phyloP scores from a whole-genome alignment of 1,140 invertebrate species.

The Drosophila trapezifrons region DNA sequence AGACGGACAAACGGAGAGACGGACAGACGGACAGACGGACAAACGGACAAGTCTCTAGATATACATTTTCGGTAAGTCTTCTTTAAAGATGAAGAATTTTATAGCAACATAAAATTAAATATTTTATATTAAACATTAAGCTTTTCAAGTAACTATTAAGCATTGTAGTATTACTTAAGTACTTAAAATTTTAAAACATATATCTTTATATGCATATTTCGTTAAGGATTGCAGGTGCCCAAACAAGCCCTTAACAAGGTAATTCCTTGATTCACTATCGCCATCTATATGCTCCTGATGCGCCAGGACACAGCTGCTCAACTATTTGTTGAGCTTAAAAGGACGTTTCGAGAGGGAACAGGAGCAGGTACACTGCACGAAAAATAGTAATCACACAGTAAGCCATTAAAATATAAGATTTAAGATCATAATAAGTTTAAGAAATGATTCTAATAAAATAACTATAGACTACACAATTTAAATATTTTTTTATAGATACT shows the following conservation, averaged over 20 bases:
- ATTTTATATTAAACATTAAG: too few relatives aligned
- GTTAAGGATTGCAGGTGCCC: conserved; percentile 35
- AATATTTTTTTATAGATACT: neutral
- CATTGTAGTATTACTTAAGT: neutral
- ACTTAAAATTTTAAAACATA: neutral
- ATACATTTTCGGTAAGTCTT: too few relatives aligned
- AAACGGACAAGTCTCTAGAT: too few relatives aligned
- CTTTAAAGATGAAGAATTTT: too few relatives aligned
- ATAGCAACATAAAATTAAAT: too few relatives aligned
- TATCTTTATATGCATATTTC: neutral
- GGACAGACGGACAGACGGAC: too few relatives aligned
- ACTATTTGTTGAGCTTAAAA: conserved; percentile 76
- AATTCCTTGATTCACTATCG: conserved; percentile 22
- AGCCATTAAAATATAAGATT: neutral
- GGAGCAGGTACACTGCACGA: neutral
- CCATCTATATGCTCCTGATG: conserved; percentile 40
- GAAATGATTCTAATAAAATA: too few relatives aligned
- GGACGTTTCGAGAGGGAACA: conserved; percentile 43
- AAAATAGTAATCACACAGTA: neutral
- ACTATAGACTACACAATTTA: neutral
- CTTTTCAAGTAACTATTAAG: too few relatives aligned
- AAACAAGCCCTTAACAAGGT: conserved; percentile 23
- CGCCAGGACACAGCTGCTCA: conserved; percentile 54
- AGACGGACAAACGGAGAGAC: too few relatives aligned
- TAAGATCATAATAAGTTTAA: neutral